These are phyloP conservation scores for Drosophila helvetica DNA, from an alignment of 2,888 invertebrate species.

Conservation along the genomic window DNA sequence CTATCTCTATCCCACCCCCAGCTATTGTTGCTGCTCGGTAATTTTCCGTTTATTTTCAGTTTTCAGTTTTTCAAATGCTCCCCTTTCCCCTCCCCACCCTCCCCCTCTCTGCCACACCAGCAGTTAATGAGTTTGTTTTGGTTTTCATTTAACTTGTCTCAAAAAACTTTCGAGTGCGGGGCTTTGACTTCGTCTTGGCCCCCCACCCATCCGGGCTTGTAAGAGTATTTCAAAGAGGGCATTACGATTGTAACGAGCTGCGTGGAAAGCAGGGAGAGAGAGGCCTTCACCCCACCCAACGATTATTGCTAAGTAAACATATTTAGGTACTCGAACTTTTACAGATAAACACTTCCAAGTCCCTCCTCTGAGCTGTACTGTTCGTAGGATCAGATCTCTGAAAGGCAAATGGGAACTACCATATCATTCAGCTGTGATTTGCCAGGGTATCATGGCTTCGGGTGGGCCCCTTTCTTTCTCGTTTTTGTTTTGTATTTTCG, in stretches of 20 bases:
- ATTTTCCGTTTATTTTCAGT: constrained; percentile 57
- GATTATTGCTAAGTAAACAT: neutral
- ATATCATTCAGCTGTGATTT: too few relatives aligned
- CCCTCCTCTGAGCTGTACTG: too few relatives aligned
- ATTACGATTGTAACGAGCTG: neutral
- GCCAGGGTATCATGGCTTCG: too few relatives aligned
- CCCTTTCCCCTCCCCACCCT: neutral
- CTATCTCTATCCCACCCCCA: constrained; percentile 24
- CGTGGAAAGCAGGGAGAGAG: neutral
- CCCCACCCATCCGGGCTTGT: neutral
- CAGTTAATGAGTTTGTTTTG: constrained; percentile 57
- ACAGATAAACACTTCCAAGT: too few relatives aligned
- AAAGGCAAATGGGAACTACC: too few relatives aligned
- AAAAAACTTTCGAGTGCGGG: neutral
- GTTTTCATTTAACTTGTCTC: constrained; percentile 61
- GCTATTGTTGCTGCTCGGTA: constrained; percentile 49
- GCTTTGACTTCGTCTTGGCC: constrained; percentile 9
- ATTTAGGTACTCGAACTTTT: neutral
- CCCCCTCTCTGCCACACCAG: neutral
- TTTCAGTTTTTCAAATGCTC: neutral
- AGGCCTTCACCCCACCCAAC: too few relatives aligned
- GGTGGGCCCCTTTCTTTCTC: neutral
- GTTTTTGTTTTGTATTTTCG: constrained; percentile 8
- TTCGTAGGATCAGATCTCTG: too few relatives aligned
- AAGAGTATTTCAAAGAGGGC: constrained; percentile 13